Conservation (phyloP, 2,888 invertebrate genomes). For the Polietes domitor region DNA sequence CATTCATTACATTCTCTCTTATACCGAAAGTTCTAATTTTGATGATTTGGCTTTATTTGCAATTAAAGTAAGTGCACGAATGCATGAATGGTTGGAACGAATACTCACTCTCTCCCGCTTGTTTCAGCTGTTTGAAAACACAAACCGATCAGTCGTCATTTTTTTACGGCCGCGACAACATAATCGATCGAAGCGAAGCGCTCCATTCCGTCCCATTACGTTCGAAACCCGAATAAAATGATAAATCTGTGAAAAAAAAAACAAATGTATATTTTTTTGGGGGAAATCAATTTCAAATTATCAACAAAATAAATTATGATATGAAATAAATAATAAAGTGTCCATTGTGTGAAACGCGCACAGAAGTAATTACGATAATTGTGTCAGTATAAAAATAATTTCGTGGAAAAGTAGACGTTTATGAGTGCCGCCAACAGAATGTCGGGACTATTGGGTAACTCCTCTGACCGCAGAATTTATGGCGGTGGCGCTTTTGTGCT, state of each 20-base stretch:
- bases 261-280: neutral
- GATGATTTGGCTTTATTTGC: neutral
- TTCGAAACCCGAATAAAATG: neutral
- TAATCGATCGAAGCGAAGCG: neutral
- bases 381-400: neutral
- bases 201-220: neutral
- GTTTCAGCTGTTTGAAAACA: neutral
- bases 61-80: conserved; percentile 7
- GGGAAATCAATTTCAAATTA: neutral
- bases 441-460: conserved; percentile 28
- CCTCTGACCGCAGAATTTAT: neutral
- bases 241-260: neutral
- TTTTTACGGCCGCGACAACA: conserved; percentile 3
- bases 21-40: neutral
- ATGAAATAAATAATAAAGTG: neutral
- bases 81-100: neutral
- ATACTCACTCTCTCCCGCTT: neutral
- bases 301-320: conserved; percentile 11
- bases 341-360: neutral
- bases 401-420: neutral
- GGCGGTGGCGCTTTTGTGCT: neutral
- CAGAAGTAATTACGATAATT: conserved; percentile 34
- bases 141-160: conserved; percentile 28
- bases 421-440: conserved; percentile 23
- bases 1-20: neutral